A percentile compares a stretch with the other conserved stretches of the same genome.
These are phyloP conservation scores for Cladorhizidae sp. DNA, from an alignment of 37 sponge, comb jelly and placozoan genomes.

Conservation along the genomic window DNA sequence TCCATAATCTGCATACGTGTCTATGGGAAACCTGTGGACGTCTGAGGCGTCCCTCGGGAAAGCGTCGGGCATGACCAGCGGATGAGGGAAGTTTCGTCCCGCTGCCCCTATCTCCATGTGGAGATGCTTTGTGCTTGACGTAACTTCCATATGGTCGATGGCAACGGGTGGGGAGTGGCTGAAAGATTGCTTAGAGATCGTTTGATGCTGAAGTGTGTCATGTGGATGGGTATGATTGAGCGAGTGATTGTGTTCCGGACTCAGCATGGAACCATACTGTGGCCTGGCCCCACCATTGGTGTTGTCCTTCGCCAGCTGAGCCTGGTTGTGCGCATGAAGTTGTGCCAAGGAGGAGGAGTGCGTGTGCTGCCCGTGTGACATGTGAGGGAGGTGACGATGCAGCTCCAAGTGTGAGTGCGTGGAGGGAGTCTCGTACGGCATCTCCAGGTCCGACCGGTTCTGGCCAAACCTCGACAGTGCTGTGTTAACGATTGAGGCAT, in stretches of 20 bases:
- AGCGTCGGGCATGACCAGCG: constrained; percentile 37
- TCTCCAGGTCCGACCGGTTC: neutral
- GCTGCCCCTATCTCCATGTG: neutral
- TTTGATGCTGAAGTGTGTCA: neutral
- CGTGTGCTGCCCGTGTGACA: neutral
- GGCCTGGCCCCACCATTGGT: neutral
- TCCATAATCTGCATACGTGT: constrained; percentile 14
- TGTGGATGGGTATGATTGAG: neutral
- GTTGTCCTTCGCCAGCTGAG: neutral
- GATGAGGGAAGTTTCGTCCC: constrained; percentile 11
- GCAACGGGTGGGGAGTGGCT: neutral
- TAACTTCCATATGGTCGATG: neutral
- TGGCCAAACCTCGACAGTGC: neutral
- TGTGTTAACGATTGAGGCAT: neutral
- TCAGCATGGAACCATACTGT: neutral
- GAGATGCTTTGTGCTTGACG: neutral
- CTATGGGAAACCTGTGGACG: constrained; percentile 2
- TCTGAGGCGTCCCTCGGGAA: constrained; percentile 13
- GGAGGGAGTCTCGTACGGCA: constrained; percentile 10
- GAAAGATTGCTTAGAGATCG: neutral
- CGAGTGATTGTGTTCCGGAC: neutral
- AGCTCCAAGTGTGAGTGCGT: constrained; percentile 5
- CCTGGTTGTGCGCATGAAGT: constrained; percentile 5
- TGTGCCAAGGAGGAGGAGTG: neutral
- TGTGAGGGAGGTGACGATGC: constrained; percentile 13